phyloP scores from a whole-genome alignment of 2,888 invertebrate genomes.

The Brachyptera putata region DNA sequence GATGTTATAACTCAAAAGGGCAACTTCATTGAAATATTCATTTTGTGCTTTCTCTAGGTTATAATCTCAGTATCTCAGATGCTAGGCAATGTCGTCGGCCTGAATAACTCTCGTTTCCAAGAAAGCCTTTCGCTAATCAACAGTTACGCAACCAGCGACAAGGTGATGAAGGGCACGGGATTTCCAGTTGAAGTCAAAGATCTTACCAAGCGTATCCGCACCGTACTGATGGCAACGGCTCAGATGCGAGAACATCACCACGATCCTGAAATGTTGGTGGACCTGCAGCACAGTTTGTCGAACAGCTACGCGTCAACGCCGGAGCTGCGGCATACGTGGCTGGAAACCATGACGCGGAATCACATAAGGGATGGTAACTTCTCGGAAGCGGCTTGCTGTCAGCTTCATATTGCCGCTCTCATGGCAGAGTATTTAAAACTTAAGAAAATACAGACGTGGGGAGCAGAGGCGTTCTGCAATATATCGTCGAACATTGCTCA shows the following conservation, averaged over 20 bases:
- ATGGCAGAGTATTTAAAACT: slow-evolving; percentile 90
- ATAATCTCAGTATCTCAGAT: slow-evolving; percentile 94
- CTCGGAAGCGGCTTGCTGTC: slow-evolving; percentile 94
- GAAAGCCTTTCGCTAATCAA: slow-evolving; percentile 89
- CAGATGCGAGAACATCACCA: slow-evolving; percentile 85
- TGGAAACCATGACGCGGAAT: slow-evolving; percentile 88
- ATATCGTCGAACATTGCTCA: slow-evolving; percentile 83
- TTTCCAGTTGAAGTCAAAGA: slow-evolving; percentile 90
- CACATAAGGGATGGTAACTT: slow-evolving; percentile 77
- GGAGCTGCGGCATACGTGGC: slow-evolving; percentile 89
- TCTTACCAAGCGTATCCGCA: slow-evolving; percentile 85
- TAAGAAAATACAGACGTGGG: slow-evolving; percentile 70
- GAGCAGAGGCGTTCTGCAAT: slow-evolving; percentile 77
- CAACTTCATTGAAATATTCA: no score
- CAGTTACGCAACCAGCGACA: slow-evolving; percentile 88
- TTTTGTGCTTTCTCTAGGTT: slow-evolving; percentile 60
- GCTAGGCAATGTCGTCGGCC: slow-evolving; percentile 82
- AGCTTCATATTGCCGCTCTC: slow-evolving; percentile 90
- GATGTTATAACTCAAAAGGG: no score
- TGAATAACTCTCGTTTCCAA: slow-evolving; percentile 92
- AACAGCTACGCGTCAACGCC: slow-evolving; percentile 82
- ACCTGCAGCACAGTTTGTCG: slow-evolving; percentile 86
- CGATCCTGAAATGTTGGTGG: slow-evolving; percentile 88
- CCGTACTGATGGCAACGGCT: slow-evolving; percentile 91
- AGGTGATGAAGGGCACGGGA: slow-evolving; percentile 89